These are phyloP conservation scores for Lycocorax pyrrhopterus DNA, from an alignment of 2,113 vertebrate species.

Conservation along the genomic window DNA sequence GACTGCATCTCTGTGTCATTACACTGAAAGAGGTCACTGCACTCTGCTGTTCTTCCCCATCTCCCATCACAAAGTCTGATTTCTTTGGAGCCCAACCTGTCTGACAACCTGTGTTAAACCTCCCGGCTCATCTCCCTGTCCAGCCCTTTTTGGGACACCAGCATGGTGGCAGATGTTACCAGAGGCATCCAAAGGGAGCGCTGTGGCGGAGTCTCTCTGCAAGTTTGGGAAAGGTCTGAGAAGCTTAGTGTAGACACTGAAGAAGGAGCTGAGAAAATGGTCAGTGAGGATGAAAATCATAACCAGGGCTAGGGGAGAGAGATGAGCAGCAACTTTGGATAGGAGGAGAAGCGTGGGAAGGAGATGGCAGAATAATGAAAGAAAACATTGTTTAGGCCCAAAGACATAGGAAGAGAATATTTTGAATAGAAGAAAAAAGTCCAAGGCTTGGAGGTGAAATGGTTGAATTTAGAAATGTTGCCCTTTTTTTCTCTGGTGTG, in stretches of 20 bases:
- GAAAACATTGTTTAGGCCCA: not conserved
- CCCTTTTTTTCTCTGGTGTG: not conserved
- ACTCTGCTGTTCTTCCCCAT: not conserved
- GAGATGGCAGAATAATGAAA: not conserved
- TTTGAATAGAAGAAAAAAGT: not conserved
- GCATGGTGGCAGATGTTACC: not conserved
- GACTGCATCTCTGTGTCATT: not conserved
- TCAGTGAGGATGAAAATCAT: not conserved
- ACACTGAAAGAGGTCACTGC: not conserved
- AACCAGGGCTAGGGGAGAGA: not conserved
- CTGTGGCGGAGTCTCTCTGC: not conserved
- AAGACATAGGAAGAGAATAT: not conserved
- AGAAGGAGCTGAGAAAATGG: not conserved
- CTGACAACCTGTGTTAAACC: not conserved
- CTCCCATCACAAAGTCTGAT: not conserved
- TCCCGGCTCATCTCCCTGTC: not conserved
- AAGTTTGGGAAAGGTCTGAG: not conserved
- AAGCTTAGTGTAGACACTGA: not conserved
- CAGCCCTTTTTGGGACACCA: not conserved
- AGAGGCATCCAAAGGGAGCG: not conserved
- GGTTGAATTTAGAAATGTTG: not conserved
- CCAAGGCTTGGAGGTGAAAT: not conserved
- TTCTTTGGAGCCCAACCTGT: fast-evolving
- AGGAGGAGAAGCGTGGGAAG: not conserved
- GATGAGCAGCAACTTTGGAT: not conserved